These are phyloP conservation scores for Desmodus rotundus DNA, from an alignment of 2,113 vertebrate species.

Conservation along the genomic window DNA sequence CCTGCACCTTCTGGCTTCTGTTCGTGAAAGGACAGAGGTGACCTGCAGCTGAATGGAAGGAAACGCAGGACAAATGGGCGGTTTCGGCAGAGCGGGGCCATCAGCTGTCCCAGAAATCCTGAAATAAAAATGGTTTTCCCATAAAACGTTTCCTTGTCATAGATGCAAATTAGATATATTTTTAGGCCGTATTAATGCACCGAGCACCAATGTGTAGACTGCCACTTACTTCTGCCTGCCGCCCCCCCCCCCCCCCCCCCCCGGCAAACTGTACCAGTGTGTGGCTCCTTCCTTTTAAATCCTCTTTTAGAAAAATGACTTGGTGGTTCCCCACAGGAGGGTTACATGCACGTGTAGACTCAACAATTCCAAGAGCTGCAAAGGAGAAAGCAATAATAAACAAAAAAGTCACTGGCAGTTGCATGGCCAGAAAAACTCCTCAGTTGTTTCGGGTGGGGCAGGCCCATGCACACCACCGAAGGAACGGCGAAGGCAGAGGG, in stretches of 20 bases:
- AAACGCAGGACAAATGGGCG: not conserved
- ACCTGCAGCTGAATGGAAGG: not conserved
- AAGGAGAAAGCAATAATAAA: not conserved
- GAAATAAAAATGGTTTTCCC: not conserved
- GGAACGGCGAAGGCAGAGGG: not conserved
- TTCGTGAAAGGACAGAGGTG: not conserved
- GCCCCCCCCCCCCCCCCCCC: no score
- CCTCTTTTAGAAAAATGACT: not conserved
- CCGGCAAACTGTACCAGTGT: not conserved
- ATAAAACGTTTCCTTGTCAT: not conserved
- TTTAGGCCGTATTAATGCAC: not conserved
- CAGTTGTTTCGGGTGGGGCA: fast-evolving
- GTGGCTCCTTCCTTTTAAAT: not conserved
- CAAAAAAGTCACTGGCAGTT: not conserved
- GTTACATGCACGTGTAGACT: not conserved
- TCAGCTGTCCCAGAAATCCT: not conserved
- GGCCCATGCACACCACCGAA: not conserved
- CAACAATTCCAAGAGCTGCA: not conserved
- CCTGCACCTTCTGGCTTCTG: not conserved
- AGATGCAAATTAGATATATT: not conserved
- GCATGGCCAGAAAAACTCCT: not conserved
- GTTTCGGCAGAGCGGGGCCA: fast-evolving
- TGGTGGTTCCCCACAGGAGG: not conserved
- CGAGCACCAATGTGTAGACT: not conserved
- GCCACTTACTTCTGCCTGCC: not conserved